These are phyloP conservation scores for Uromys caudimaculatus DNA, from an alignment of 2,797 vertebrate species.

Conservation along the genomic window DNA sequence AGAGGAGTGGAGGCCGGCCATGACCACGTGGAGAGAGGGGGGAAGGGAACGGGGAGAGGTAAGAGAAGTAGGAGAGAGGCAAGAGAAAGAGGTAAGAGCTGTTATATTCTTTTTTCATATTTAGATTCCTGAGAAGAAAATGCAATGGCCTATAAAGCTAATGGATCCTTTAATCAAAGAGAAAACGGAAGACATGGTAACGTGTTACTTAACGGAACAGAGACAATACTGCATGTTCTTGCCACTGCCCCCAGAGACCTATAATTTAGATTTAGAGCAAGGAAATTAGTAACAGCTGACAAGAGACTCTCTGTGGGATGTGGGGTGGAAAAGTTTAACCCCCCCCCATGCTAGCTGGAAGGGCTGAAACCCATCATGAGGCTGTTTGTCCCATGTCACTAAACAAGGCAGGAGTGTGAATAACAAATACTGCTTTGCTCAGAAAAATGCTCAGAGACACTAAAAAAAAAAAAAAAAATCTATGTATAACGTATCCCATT, in stretches of 20 bases:
- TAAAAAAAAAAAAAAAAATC: not conserved
- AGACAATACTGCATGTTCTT: not conserved
- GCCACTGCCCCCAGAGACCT: not conserved
- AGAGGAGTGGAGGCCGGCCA: no score
- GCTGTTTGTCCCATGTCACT: no score
- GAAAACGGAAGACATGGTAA: constrained; percentile 9
- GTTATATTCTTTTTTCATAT: not conserved
- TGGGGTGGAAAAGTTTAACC: not conserved
- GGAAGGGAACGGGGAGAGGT: no score
- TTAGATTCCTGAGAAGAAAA: not conserved
- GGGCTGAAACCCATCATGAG: no score
- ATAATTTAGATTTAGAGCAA: not conserved
- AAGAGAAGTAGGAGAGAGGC: no score
- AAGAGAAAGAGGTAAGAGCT: no score
- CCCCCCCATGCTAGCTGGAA: not conserved
- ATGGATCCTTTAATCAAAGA: not conserved
- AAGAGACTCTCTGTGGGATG: not conserved
- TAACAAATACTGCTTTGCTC: not conserved
- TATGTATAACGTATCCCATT: not conserved
- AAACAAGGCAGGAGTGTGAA: not conserved
- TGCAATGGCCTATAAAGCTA: not conserved
- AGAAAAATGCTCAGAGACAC: not conserved
- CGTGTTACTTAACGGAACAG: constrained; percentile 1
- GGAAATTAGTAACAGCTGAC: not conserved
- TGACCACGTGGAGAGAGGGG: no score